Evolutionary conservation across 1,140 invertebrate species (phyloP).

Genomic region (Heliothis subflexa): DNA sequence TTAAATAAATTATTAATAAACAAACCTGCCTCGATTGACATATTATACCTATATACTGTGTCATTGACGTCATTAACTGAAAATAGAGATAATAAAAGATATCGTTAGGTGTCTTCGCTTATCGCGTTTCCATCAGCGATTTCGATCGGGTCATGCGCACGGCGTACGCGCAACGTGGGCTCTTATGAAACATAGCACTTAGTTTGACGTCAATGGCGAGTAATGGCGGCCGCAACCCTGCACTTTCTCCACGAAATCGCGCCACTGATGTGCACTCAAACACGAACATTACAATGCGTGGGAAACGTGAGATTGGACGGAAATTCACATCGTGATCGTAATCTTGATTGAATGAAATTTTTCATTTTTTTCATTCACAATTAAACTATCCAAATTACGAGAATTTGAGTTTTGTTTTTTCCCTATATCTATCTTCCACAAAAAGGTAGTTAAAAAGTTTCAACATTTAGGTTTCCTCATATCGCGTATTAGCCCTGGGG

Average conservation of each 20-base stretch:
- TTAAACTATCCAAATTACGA: too few species aligned
- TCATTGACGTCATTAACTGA: slow-evolving; percentile 30
- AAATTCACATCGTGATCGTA: slow-evolving; percentile 2
- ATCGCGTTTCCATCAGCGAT: slow-evolving; percentile 35
- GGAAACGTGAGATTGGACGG: slow-evolving; percentile 47
- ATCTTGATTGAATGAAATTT: neutral
- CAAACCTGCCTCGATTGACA: slow-evolving; percentile 11
- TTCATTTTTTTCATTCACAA: too few species aligned
- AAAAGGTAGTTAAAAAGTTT: neutral
- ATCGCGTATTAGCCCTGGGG: neutral
- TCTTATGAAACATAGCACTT: slow-evolving; percentile 58
- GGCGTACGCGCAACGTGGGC: slow-evolving; percentile 17
- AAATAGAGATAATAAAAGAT: slow-evolving; percentile 8
- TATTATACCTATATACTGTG: neutral
- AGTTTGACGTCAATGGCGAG: slow-evolving; percentile 60
- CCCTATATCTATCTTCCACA: too few species aligned
- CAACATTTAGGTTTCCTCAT: neutral
- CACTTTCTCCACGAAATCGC: slow-evolving; percentile 59
- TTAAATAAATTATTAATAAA: slow-evolving; percentile 22
- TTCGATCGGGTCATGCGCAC: slow-evolving; percentile 33
- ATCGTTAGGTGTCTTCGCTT: slow-evolving; percentile 19
- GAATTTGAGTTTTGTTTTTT: too few species aligned
- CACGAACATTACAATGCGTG: slow-evolving; percentile 36
- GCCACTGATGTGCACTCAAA: slow-evolving; percentile 15
- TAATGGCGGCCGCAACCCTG: slow-evolving; percentile 51